Evolutionary conservation across 2,113 vertebrate species (phyloP).

Genomic region (Trichechus manatus): DNA sequence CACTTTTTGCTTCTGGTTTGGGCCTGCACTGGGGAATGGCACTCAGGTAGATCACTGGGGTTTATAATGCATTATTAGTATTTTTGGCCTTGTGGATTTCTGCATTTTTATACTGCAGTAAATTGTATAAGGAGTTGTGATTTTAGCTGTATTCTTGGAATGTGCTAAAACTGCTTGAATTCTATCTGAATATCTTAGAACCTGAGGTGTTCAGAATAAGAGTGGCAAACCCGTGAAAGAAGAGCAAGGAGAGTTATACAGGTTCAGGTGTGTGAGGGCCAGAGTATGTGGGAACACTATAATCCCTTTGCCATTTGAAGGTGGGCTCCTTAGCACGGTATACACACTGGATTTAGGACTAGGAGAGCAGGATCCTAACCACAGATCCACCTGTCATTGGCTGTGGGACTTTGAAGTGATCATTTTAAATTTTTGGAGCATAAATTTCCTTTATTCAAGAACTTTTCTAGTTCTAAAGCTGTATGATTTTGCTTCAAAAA

Average conservation of each 20-base stretch:
- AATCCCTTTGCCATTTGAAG: not conserved
- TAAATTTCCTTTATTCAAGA: slow-evolving; percentile 1
- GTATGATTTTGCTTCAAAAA: slow-evolving; percentile 36
- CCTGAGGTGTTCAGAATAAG: not conserved
- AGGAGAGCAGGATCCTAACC: not conserved
- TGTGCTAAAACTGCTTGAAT: not conserved
- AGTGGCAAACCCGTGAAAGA: not conserved
- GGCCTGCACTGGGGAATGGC: not conserved
- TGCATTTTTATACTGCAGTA: not conserved
- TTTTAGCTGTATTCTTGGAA: not conserved
- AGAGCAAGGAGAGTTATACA: not conserved
- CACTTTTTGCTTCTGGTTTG: not conserved
- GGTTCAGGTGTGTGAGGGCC: not conserved
- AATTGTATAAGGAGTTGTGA: not conserved
- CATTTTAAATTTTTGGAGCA: slow-evolving; percentile 30
- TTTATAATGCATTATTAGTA: not conserved
- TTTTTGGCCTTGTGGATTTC: not conserved
- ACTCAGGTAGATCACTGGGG: accelerated
- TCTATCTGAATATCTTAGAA: not conserved
- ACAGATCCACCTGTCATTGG: not conserved
- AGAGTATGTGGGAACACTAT: too few relatives aligned
- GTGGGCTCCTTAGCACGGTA: not conserved
- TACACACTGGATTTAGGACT: not conserved
- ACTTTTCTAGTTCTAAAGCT: not conserved
- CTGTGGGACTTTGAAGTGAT: not conserved